Evolutionary conservation across 2,113 vertebrate genomes (phyloP).

Genomic region (Gopherus flavomarginatus): DNA sequence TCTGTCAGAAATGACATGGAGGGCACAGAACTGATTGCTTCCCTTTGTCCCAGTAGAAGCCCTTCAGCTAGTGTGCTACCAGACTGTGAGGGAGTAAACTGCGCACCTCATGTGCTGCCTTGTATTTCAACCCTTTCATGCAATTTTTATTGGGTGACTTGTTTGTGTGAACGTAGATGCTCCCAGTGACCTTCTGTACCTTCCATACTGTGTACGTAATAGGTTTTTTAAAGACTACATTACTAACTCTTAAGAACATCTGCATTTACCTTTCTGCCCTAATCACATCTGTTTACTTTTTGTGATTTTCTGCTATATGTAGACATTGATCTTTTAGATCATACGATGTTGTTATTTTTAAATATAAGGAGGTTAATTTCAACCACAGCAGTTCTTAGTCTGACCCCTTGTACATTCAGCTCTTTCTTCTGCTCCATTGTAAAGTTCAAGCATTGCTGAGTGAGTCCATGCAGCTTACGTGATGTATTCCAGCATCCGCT

Average conservation of each 20-base stretch:
- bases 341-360: not conserved
- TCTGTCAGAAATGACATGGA: no score
- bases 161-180: no score
- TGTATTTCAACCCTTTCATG: not conserved
- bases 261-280: not conserved
- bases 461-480: not conserved
- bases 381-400: not conserved
- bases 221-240: not conserved
- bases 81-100: no score
- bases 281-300: not conserved
- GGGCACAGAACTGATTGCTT: no score
- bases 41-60: no score
- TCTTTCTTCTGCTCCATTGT: not conserved
- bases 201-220: not conserved
- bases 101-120: no score
- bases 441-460: not conserved
- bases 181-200: not conserved
- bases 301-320: not conserved
- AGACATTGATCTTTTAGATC: not conserved
- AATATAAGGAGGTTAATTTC: not conserved
- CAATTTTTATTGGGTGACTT: not conserved
- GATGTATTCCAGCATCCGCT: not conserved
- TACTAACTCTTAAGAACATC: accelerated
- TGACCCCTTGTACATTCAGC: not conserved
- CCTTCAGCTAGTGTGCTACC: no score